Percentiles rank a stretch among this genome's conserved stretches.
phyloP scores from a whole-genome alignment of 2,797 vertebrate species.

The Melanotaenia nigrans region DNA sequence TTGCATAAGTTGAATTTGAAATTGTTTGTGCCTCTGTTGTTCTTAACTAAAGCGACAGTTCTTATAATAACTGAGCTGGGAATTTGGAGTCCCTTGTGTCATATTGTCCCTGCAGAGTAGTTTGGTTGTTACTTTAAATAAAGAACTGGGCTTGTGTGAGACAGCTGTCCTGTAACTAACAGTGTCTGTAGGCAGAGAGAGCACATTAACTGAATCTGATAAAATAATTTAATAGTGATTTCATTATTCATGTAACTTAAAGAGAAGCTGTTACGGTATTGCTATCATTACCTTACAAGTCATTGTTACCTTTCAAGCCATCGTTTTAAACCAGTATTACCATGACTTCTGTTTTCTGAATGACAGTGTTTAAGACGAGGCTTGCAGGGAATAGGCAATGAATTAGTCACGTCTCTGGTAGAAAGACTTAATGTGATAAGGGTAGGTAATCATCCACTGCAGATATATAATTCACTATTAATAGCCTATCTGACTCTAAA shows the following conservation, averaged over 20 bases:
- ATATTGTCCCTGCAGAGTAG: slow-evolving; percentile 43
- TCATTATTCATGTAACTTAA: slow-evolving; percentile 34
- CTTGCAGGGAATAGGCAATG: slow-evolving; percentile 47
- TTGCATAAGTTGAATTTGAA: slow-evolving; percentile 10
- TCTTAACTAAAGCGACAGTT: slow-evolving; percentile 40
- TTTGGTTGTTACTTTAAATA: slow-evolving; percentile 61
- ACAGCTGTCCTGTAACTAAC: slow-evolving; percentile 53
- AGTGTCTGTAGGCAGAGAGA: slow-evolving; percentile 23
- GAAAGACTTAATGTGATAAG: slow-evolving; percentile 72
- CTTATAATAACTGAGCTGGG: slow-evolving; percentile 35
- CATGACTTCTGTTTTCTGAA: slow-evolving; percentile 44
- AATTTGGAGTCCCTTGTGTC: slow-evolving; percentile 52
- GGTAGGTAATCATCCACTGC: slow-evolving; percentile 75
- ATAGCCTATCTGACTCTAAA: slow-evolving; percentile 74
- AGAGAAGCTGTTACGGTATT: slow-evolving; percentile 16
- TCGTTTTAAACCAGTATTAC: slow-evolving; percentile 32
- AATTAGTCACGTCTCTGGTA: slow-evolving; percentile 72
- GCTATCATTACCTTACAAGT: slow-evolving; percentile 16
- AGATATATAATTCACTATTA: slow-evolving; percentile 81
- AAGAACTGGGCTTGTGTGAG: slow-evolving; percentile 44
- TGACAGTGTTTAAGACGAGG: slow-evolving; percentile 39
- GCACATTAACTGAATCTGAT: slow-evolving; percentile 38
- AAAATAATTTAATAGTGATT: slow-evolving; percentile 35
- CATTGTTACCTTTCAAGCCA: slow-evolving; percentile 19
- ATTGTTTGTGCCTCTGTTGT: slow-evolving; percentile 55